Conservation (phyloP, 2,888 invertebrate species). For the Charanyca ferruginea region DNA sequence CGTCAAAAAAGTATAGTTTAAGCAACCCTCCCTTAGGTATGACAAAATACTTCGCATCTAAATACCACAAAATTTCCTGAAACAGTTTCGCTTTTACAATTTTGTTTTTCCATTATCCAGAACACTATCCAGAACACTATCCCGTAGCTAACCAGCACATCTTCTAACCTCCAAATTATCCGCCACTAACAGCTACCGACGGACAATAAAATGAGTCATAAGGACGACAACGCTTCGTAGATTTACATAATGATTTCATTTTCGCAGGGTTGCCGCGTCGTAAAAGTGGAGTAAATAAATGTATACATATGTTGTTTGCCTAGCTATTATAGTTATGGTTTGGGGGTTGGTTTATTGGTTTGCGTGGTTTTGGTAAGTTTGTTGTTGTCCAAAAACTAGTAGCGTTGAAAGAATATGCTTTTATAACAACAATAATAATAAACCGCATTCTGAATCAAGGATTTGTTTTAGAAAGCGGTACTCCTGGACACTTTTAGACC, state of each 20-base stretch:
- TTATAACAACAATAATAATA: too few relatives aligned
- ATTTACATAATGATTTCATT: conserved; percentile 67
- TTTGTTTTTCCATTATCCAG: background rate
- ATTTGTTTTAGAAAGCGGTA: too few relatives aligned
- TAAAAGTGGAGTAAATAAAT: conserved; percentile 44
- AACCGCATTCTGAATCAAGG: too few relatives aligned
- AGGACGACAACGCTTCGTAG: conserved; percentile 34
- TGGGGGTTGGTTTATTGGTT: too few relatives aligned
- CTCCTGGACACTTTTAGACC: background rate
- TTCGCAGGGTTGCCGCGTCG: conserved; percentile 29
- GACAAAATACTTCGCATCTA: background rate
- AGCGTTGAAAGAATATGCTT: too few relatives aligned
- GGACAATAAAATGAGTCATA: conserved; percentile 48
- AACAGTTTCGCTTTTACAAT: too few relatives aligned
- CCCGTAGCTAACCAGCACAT: background rate
- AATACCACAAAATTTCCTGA: background rate
- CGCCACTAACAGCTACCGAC: conserved; percentile 21
- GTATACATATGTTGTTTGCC: conserved; percentile 25
- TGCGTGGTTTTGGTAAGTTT: too few relatives aligned
- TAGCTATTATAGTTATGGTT: conserved; percentile 14
- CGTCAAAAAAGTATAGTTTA: too few relatives aligned
- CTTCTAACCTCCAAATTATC: conserved; percentile 40
- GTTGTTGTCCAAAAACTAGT: too few relatives aligned
- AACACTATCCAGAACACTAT: background rate
- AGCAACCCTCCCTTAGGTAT: too few relatives aligned